Conservation (phyloP, 2,888 invertebrate genomes). For the Ormyrus rosae region DNA sequence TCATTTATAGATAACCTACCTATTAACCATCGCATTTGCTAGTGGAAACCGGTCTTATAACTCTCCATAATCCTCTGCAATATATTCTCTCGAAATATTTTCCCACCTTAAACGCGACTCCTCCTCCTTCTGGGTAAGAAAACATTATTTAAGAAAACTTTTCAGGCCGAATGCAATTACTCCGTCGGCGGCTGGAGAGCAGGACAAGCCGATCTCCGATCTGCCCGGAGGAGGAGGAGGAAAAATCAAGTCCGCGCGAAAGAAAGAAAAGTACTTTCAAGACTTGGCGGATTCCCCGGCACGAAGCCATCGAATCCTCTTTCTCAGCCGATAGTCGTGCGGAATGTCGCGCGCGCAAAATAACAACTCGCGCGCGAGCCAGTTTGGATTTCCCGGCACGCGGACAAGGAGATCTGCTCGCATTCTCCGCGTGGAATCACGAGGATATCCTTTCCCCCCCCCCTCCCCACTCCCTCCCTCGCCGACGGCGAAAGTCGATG, state of each 20-base stretch:
- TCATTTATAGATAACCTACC: too few relatives aligned
- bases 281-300: background rate
- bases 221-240: background rate
- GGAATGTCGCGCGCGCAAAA: constrained; percentile 35
- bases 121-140: too few relatives aligned
- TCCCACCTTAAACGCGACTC: too few relatives aligned
- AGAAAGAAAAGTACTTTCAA: background rate
- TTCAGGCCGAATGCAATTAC: too few relatives aligned
- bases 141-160: too few relatives aligned
- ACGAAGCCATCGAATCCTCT: constrained; percentile 29
- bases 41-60: too few relatives aligned
- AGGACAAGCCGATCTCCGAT: too few relatives aligned
- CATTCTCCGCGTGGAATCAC: constrained; percentile 68
- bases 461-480: too few relatives aligned
- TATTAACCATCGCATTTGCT: too few relatives aligned
- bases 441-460: constrained; percentile 59
- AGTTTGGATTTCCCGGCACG: constrained; percentile 63
- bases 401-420: constrained; percentile 57
- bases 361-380: constrained; percentile 36
- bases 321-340: background rate
- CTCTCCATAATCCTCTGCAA: too few relatives aligned
- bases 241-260: constrained; percentile 18
- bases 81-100: too few relatives aligned
- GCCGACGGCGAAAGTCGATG: constrained; percentile 21
- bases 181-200: too few relatives aligned